Evolutionary conservation across 1,140 invertebrate genomes (phyloP).

Genomic region (Solenopsis invicta): DNA sequence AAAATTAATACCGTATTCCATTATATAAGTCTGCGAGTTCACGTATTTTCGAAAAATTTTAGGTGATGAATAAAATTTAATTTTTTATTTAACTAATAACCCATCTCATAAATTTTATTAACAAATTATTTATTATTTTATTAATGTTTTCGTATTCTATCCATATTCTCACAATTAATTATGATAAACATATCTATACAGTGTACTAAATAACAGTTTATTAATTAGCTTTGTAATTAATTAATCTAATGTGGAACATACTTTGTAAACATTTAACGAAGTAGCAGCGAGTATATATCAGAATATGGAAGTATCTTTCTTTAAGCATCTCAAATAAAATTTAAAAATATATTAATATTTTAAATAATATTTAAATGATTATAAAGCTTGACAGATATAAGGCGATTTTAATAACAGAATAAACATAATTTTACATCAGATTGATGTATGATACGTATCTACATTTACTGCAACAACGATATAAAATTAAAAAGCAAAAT

Average conservation of each 20-base stretch:
- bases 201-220: neutral
- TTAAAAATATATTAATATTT: neutral
- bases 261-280: neutral
- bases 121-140: neutral
- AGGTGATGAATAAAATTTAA: neutral
- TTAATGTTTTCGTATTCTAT: neutral
- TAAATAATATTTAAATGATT: neutral
- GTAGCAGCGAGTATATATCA: neutral
- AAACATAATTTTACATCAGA: conserved; percentile 10
- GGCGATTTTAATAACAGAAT: neutral
- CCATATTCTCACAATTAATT: conserved; percentile 8
- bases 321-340: neutral
- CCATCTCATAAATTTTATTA: neutral
- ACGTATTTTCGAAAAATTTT: neutral
- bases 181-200: neutral
- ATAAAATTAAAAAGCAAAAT: too few species aligned
- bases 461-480: too few species aligned
- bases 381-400: neutral
- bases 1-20: neutral
- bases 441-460: too few species aligned
- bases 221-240: neutral
- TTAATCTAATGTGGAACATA: conserved; percentile 2
- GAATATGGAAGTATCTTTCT: neutral
- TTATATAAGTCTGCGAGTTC: neutral
- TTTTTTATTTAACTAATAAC: neutral